Evolutionary conservation across 2,888 invertebrate species (phyloP), one percentile per base, ranked within the genome.

Genomic region (Aproaerema taeniolella): DNA sequence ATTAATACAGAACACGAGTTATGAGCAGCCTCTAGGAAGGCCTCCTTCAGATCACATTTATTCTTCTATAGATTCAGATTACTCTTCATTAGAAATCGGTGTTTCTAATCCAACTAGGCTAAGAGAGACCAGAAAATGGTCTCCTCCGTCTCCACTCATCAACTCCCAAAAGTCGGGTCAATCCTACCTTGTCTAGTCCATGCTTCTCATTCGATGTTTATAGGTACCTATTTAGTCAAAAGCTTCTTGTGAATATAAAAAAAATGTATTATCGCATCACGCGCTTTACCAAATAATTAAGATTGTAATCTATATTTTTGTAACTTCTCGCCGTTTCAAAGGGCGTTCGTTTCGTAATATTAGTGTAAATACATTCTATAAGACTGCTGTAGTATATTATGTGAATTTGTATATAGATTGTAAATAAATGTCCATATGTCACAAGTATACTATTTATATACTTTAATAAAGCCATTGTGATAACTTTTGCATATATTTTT

Each of bases 31-130:
- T 38, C 88, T 89, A 49, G 90, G 91, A 54, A 88, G 94, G 57
- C 95, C 95, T 20, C 90, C 93, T 11, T 94, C 94, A 46, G 95
- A 95, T 80, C 95, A 95, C 76, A 95, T 95, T 64, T 95, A 95
- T 73, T 95, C 95, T 42, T 95, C 94, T 67, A 95, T 95, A 74
- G 95, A 95, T 82, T 95, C 95, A 39, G 95, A 95, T 77, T 95
- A 95, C 67, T 94, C 94, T 50, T 93, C 93, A 33, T 89, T 95
- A 71, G 95, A 95, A 55, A 87, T 92, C 64, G 93, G 79, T 50
- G 79, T 68, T 37, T 77, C 72, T 61, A 78, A 80, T 61, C 75
- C 74, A 13, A 83, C 76, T 51, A 66, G 85, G 49, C 67, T 85
- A 47, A 69, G 82, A 45, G 83, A 86, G 32, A 76, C 82, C 38